Percentiles rank a stretch among this genome's conserved stretches.
These are phyloP conservation scores for Keiferia lycopersicella DNA, from an alignment of 2,888 invertebrate genomes.

Conservation along the genomic window DNA sequence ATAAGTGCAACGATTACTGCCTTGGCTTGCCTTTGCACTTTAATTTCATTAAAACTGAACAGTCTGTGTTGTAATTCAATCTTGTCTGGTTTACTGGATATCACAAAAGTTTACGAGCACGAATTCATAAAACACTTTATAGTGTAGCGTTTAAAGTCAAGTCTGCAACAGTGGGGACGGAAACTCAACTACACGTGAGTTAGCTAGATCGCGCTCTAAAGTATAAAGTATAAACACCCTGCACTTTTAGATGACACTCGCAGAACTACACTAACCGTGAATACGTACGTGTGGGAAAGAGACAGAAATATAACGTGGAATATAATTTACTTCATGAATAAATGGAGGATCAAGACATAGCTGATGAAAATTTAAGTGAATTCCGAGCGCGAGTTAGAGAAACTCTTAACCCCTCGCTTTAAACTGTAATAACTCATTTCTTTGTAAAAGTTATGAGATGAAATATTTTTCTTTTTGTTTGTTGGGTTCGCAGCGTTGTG, in stretches of 20 bases:
- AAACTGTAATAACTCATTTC: constrained; percentile 18
- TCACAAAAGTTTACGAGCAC: constrained; percentile 11
- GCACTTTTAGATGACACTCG: constrained; percentile 18
- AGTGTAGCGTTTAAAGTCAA: constrained; percentile 17
- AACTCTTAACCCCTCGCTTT: constrained; percentile 10
- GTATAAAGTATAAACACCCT: not conserved
- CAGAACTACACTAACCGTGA: constrained; percentile 3
- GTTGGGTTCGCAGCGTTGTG: not conserved
- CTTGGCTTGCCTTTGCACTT: not conserved
- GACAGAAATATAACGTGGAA: constrained; percentile 6
- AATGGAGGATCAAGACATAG: constrained; percentile 18
- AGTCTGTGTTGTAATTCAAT: not conserved
- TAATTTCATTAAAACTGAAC: not conserved
- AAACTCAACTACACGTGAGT: constrained; percentile 19
- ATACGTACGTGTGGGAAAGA: not conserved
- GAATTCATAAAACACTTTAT: constrained; percentile 17
- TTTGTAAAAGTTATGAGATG: not conserved
- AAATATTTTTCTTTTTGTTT: not conserved
- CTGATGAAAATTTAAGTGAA: constrained; percentile 24
- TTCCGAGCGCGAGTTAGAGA: constrained; percentile 8
- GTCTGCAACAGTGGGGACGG: constrained; percentile 18
- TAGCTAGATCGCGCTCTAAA: constrained; percentile 19
- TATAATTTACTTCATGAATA: constrained; percentile 24
- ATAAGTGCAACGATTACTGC: constrained; percentile 9
- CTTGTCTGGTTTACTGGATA: constrained; percentile 10